Evolutionary conservation across 1,140 invertebrate species (phyloP).

Genomic region (Drosophila burlai): DNA sequence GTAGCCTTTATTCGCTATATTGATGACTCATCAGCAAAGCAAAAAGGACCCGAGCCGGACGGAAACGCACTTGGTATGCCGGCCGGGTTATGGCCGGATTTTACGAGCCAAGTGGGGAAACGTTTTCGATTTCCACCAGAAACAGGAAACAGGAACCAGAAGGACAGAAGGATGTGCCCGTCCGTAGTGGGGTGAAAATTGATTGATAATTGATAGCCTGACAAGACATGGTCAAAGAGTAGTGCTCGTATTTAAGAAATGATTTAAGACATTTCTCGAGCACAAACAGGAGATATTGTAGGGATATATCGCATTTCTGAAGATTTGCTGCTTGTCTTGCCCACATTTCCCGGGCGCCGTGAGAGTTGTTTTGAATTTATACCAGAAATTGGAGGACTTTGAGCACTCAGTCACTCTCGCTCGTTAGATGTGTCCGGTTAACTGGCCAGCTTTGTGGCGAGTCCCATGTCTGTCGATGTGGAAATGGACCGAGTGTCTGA

Average conservation of each 20-base stretch:
- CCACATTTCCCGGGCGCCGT: neutral
- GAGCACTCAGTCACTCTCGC: neutral
- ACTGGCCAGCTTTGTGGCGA: slow-evolving; percentile 11
- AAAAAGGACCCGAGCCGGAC: neutral
- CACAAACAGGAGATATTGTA: neutral
- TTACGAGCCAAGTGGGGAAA: slow-evolving; percentile 37
- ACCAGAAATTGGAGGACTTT: neutral
- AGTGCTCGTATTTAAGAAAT: neutral
- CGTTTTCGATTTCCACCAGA: slow-evolving; percentile 33
- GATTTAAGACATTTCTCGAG: neutral
- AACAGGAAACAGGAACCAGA: neutral
- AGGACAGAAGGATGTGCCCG: slow-evolving; percentile 12
- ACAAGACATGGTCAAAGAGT: neutral
- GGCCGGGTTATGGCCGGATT: slow-evolving; percentile 42
- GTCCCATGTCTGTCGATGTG: slow-evolving; percentile 4
- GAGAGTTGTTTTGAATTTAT: neutral
- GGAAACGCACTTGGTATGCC: slow-evolving; percentile 37
- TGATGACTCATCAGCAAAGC: slow-evolving; percentile 37
- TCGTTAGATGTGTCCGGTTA: neutral
- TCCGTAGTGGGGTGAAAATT: slow-evolving; percentile 9
- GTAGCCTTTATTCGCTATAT: slow-evolving; percentile 20
- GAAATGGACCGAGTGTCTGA: neutral
- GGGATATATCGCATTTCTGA: neutral
- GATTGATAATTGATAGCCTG: slow-evolving; percentile 41
- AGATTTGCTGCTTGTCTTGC: neutral